Evolutionary conservation across 2,113 vertebrate genomes (phyloP).

Genomic region (Aix galericulata): DNA sequence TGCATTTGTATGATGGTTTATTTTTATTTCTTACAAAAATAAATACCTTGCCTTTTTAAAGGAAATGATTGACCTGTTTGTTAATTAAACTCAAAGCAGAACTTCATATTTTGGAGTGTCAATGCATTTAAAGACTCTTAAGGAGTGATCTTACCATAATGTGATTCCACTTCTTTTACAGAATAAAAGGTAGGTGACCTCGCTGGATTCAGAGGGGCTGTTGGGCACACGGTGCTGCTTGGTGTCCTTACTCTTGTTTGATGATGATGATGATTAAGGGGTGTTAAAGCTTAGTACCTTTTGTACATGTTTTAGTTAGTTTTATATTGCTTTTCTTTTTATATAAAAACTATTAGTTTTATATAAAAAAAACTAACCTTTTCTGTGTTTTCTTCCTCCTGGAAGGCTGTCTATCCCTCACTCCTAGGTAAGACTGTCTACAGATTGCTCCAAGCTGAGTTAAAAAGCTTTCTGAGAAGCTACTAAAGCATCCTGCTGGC

Average conservation of each 20-base stretch:
- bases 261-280: neutral
- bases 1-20: conserved; percentile 8
- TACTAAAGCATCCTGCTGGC: neutral
- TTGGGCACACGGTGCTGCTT: neutral
- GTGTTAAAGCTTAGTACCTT: neutral
- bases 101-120: neutral
- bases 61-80: neutral
- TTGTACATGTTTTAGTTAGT: neutral
- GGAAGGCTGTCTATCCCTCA: neutral
- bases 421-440: neutral
- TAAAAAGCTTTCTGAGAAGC: neutral
- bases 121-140: neutral
- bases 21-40: conserved; percentile 61
- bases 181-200: neutral
- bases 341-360: neutral
- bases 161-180: neutral
- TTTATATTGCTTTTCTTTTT: neutral
- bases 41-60: conserved; percentile 53
- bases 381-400: neutral
- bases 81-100: neutral
- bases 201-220: neutral
- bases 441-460: neutral
- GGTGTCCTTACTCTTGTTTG: neutral
- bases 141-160: neutral
- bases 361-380: accelerated